Base-by-base conservation (phyloP, 37 sponge, comb jelly and placozoan genomes). In the Haliclona indistincta region DNA sequence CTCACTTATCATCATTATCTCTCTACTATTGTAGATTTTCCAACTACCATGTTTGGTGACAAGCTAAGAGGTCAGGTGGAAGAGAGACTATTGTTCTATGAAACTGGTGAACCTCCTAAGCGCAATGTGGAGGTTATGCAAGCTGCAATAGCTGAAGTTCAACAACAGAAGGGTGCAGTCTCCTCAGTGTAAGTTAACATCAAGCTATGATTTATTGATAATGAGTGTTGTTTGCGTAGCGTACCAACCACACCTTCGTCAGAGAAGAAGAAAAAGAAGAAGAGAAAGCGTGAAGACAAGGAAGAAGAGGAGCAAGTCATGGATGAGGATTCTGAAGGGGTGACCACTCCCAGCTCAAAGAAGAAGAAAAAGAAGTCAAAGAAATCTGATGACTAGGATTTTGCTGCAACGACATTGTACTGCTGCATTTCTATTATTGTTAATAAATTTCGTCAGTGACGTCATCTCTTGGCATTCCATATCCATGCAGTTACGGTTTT, bases 71-170 rank as follows among this genome's bases (percentile, higher is more conserved):
- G 86, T 1, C 99, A 99, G 70, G 94, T 99, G 0, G 99, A 99
- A 56, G 99, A 99, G 67, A 64, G 99, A 26, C 84, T 99, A 0
- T 39, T 76, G 33, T 99, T 99, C 76, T 99, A 90, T 73, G 99
- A 99, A 55, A 93, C 90, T 4, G 99, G 99, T 7, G 80, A 69
- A 11, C 47, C 84, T 62, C 97, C 99, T 4, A 77, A 90, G 43
- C 93, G 91, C 62, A 99, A 99, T 63, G 72, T 88, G 37, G 94
- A 91, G 35, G 99, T 99, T 17, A 99, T 99, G 99, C 78, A 86
- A 75, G 96, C 90, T 51, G 97, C 95, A 17, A 73, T 93, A 2
- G 70, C 63, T 17, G 91, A 93, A 51, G 54, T 83, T 5, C 70
- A 84, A 41, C 53, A 77, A 19, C 73, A 81, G 30, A 43, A 84